Percentiles rank a stretch among this genome's conserved stretches.
phyloP scores from a whole-genome alignment of 2,113 vertebrate genomes.

The Ammodytes dubius region DNA sequence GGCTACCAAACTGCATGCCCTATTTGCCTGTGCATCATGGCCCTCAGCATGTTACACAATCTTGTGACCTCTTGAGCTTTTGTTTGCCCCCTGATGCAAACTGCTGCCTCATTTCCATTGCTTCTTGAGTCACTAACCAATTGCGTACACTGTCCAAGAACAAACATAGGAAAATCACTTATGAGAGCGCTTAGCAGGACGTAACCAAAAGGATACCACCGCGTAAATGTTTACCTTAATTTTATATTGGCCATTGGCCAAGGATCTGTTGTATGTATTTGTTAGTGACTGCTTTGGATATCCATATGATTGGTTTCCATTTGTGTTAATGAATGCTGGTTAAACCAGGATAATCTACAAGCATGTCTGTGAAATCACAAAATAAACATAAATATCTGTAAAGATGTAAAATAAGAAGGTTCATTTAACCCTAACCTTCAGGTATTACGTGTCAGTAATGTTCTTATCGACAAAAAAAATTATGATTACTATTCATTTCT shows the following conservation, averaged over 20 bases:
- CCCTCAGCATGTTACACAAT: conserved; percentile 58
- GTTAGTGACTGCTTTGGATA: not conserved
- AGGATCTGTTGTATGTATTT: not conserved
- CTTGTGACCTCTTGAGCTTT: conserved; percentile 57
- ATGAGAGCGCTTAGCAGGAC: not conserved
- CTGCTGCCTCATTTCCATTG: conserved; percentile 70
- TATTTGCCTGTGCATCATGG: conserved; percentile 70
- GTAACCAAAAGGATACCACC: not conserved
- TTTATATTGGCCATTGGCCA: not conserved
- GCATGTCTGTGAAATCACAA: not conserved
- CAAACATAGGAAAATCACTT: not conserved
- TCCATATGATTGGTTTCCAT: not conserved
- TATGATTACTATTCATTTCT: not conserved
- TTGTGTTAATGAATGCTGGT: not conserved
- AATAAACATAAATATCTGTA: not conserved
- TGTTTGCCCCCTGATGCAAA: conserved; percentile 67
- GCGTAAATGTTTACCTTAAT: not conserved
- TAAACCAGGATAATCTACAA: not conserved
- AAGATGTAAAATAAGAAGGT: not conserved
- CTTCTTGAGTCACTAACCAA: conserved; percentile 39
- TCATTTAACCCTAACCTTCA: not conserved
- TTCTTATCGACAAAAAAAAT: not conserved
- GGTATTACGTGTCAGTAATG: not conserved
- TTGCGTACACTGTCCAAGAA: conserved; percentile 51
- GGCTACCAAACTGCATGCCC: conserved; percentile 41